Conservation (phyloP, 1,140 invertebrate genomes). For the Bombus superbus region DNA sequence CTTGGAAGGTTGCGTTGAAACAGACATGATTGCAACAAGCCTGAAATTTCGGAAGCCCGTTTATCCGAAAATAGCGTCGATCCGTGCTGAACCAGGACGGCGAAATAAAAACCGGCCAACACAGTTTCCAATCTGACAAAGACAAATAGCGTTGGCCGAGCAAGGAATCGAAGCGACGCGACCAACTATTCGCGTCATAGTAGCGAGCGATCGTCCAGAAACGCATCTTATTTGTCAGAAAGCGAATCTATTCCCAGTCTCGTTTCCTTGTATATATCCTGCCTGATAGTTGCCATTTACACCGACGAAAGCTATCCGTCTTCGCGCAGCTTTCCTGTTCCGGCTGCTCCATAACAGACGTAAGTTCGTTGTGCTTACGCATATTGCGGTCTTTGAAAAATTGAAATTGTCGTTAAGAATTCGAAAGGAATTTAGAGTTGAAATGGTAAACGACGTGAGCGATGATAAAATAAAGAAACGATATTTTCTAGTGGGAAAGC, state of each 20-base stretch:
- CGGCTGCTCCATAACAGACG: neutral
- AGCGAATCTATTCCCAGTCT: constrained; percentile 26
- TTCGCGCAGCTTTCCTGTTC: neutral
- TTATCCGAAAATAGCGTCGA: neutral
- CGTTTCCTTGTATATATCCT: constrained; percentile 24
- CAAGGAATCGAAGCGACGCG: neutral
- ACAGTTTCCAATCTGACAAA: constrained; percentile 47
- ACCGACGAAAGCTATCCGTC: constrained; percentile 42
- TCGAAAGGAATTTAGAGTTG: too few species aligned
- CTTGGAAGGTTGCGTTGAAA: neutral
- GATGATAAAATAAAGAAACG: too few species aligned
- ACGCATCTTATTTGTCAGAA: constrained; percentile 49
- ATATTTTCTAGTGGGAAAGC: too few species aligned
- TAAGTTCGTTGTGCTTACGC: too few species aligned
- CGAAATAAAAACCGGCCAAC: constrained; percentile 20
- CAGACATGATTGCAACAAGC: neutral
- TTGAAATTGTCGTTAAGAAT: neutral
- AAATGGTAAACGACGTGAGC: too few species aligned
- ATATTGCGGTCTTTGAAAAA: too few species aligned
- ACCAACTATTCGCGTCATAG: constrained; percentile 27
- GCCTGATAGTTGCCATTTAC: constrained; percentile 33
- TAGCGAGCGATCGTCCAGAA: constrained; percentile 41
- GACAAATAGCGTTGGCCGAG: constrained; percentile 34
- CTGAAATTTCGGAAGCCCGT: neutral
- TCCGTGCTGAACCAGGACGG: too few species aligned